Conservation (phyloP, 2,113 vertebrate genomes). For the Alaudala cheleensis region DNA sequence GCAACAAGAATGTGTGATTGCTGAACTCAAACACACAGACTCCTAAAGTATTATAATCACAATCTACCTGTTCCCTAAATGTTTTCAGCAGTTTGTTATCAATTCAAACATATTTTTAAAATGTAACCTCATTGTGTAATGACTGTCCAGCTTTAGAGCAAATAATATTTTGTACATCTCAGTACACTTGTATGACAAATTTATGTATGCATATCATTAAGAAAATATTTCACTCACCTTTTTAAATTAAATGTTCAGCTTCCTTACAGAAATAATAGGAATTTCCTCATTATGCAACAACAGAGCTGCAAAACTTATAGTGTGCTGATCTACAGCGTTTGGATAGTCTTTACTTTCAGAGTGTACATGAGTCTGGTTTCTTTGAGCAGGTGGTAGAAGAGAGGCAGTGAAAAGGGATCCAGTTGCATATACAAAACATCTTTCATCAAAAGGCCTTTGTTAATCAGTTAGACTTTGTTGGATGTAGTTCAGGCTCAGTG, state of each 20-base stretch:
- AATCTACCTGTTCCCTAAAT: not conserved
- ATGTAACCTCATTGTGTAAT: not conserved
- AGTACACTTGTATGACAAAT: not conserved
- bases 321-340: not conserved
- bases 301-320: not conserved
- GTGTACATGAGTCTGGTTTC: not conserved
- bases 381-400: not conserved
- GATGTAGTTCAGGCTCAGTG: not conserved
- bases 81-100: not conserved
- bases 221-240: not conserved
- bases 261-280: not conserved
- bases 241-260: not conserved
- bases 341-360: not conserved
- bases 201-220: not conserved
- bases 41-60: constrained; percentile 2
- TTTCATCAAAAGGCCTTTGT: not conserved
- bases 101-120: not conserved
- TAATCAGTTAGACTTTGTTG: not conserved
- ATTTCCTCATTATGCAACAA: not conserved
- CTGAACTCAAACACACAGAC: not conserved
- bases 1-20: not conserved
- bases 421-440: not conserved
- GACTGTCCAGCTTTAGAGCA: not conserved
- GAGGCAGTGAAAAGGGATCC: not conserved
- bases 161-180: not conserved